Evolutionary conservation across 2,113 vertebrate genomes (phyloP).

Genomic region (Pristiophorus japonicus): DNA sequence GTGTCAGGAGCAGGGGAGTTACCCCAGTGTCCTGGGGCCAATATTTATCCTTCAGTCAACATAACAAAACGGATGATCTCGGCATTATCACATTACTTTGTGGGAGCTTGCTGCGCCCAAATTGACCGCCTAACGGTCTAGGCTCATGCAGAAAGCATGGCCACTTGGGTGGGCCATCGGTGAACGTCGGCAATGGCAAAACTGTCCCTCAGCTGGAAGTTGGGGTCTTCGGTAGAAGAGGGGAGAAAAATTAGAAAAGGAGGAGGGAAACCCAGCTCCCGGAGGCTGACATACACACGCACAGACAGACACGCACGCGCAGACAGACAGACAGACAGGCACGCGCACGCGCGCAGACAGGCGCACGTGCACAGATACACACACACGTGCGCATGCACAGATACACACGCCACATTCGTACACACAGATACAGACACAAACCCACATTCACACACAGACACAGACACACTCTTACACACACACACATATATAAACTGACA

Average conservation of each 20-base stretch:
- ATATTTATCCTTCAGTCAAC: too few relatives aligned
- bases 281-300: neutral
- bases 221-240: neutral
- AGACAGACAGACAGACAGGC: neutral
- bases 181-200: too few relatives aligned
- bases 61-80: too few relatives aligned
- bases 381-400: neutral
- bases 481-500: neutral
- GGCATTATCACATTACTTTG: too few relatives aligned
- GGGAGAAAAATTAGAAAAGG: too few relatives aligned
- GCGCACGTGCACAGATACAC: neutral
- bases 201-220: neutral
- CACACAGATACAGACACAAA: neutral
- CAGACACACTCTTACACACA: neutral
- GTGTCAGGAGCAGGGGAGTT: too few relatives aligned
- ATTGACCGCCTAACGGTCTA: too few relatives aligned
- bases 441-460: neutral
- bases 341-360: neutral
- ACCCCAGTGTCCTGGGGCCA: too few relatives aligned
- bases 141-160: neutral
- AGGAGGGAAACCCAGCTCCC: neutral
- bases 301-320: neutral
- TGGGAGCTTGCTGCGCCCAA: too few relatives aligned
- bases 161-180: neutral
- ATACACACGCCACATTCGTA: too few relatives aligned